These are phyloP conservation scores for Galeopterus variegatus DNA, from an alignment of 2,113 vertebrate species.

Conservation along the genomic window DNA sequence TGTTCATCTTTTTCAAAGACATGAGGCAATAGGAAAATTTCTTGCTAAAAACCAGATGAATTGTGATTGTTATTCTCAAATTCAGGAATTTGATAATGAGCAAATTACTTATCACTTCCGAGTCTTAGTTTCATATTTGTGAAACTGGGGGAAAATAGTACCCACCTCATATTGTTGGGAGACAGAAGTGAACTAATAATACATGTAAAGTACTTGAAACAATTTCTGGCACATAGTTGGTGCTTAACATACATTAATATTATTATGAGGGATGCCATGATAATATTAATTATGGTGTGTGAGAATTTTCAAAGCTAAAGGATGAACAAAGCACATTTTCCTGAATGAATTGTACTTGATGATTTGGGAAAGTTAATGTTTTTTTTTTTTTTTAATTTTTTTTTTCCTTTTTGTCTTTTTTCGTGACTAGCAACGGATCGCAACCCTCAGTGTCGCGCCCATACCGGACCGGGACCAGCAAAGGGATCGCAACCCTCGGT, in stretches of 20 bases:
- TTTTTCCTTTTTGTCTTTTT: too few relatives aligned
- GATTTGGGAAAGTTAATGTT: not conserved
- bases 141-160: not conserved
- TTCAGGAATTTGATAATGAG: slow-evolving; percentile 2
- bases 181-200: not conserved
- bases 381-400: too few relatives aligned
- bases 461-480: too few relatives aligned
- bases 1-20: slow-evolving; percentile 21
- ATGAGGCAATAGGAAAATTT: not conserved
- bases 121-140: not conserved
- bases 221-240: not conserved
- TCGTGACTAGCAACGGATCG: too few relatives aligned
- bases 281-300: not conserved
- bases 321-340: not conserved
- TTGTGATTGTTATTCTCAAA: not conserved
- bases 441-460: too few relatives aligned
- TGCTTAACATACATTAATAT: not conserved
- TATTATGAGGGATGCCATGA: not conserved
- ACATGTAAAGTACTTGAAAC: not conserved
- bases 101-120: not conserved
- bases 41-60: slow-evolving; percentile 34
- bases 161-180: not conserved
- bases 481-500: too few relatives aligned
- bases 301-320: slow-evolving; percentile 12
- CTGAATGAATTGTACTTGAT: not conserved